phyloP scores from a whole-genome alignment of 2,113 vertebrate genomes.

The Poecilia latipinna region DNA sequence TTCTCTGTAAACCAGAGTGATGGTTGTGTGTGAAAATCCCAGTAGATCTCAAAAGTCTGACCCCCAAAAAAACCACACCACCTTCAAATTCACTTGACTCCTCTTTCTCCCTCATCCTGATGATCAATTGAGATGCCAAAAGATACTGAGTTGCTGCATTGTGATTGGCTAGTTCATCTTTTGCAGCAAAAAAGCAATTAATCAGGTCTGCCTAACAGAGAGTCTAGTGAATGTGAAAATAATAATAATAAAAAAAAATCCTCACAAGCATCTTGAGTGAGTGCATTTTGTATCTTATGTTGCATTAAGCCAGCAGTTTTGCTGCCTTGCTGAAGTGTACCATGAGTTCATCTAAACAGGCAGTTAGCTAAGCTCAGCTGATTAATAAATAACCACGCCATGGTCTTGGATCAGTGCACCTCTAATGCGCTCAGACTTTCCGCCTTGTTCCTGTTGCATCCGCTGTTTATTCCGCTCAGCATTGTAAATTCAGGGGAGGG shows the following conservation, averaged over 20 bases:
- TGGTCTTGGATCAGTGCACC: slow-evolving; percentile 70
- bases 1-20: neutral
- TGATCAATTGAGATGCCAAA: neutral
- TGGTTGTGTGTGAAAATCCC: neutral
- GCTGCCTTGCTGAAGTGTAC: slow-evolving; percentile 55
- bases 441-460: slow-evolving; percentile 69
- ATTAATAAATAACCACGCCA: slow-evolving; percentile 80
- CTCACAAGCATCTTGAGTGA: slow-evolving; percentile 3
- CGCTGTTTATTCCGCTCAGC: slow-evolving; percentile 55
- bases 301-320: slow-evolving; percentile 54
- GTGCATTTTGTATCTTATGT: slow-evolving; percentile 20
- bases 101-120: neutral
- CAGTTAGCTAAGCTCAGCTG: slow-evolving; percentile 77
- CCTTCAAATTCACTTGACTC: neutral
- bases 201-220: neutral
- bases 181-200: neutral
- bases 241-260: neutral
- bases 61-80: too few relatives aligned
- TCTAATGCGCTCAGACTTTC: slow-evolving; percentile 75
- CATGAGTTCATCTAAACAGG: slow-evolving; percentile 65
- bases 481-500: slow-evolving; percentile 54
- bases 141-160: neutral
- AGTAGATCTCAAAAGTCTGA: too few relatives aligned
- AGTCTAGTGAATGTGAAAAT: neutral
- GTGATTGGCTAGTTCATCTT: neutral